Evolutionary conservation across 2,888 invertebrate genomes (phyloP), one percentile per base, ranked within the genome.

Genomic region (Subacronicta megacephala): DNA sequence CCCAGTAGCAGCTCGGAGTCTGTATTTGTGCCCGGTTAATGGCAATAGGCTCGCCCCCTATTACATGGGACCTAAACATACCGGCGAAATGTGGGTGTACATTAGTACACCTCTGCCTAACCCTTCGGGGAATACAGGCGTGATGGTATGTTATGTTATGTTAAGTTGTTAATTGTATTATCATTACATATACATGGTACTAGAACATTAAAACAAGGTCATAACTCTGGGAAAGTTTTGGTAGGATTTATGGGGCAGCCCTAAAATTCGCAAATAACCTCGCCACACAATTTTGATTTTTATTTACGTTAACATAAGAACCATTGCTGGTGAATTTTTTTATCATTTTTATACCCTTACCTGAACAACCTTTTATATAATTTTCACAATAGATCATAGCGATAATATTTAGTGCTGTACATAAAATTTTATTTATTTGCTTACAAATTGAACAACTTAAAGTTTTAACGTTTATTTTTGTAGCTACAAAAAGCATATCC

Each of bases 401-500:
- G 17, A 46, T 62, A 31, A 43, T 46, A 43, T 70, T 50, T 38
- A 37, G n/a, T 36, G 38, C 9, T 13, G 29, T 7, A 44, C 54
- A 37, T 69, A 49, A 7, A 7, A 33, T 63, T 55, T 50, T 29
- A 29, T 69, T 53, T 49, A 70, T 70, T 66, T 46, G 52, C 71
- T 44, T 47, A 66, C 44, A 36, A 65, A 63, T 46, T 69, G 35
- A 36, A 69, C 41, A 50, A 38, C 37, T 69, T 44, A 29, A 43
- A 16, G 38, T n/a, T 5, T 23, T 23, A 5, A 26, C 4, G 6
- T 31, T n/a, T 31, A 31, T 31, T 31, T n/a, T n/a, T 31, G 26
- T 26, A 26, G 26, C 10, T 10, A 10, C 1, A 1, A 10, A 10
- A 1, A 10, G 10, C 26, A 10, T 10, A 2, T 1, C 12, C 6